Base-by-base conservation (phyloP, 2,113 vertebrate genomes). In the Xenotilapia leptura region DNA sequence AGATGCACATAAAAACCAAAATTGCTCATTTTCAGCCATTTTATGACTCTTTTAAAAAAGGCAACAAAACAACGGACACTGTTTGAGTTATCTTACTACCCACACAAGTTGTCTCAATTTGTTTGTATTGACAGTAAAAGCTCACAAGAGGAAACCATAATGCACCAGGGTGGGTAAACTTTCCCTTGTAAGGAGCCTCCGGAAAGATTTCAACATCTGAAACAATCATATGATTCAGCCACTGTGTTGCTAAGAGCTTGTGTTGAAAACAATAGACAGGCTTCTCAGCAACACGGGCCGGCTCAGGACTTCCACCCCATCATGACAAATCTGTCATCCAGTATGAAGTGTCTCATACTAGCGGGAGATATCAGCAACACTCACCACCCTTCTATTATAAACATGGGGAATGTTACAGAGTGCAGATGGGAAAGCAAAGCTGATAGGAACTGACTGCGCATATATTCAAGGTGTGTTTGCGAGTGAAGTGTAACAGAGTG, bases 211-310 rank as follows among this genome's bases (percentile, higher is more conserved):
- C 70, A 83, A 21, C 28, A 4, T 89, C 85, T 90, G 65, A 90
- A 93, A 92, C 75, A 89, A 93, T 88, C 87, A 36, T 65, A 90
- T 92, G 93, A 95, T 94, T 91, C 85, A 11, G 86, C n/a, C 31
- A 19, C 70, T 56, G 10, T 31, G 95, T 95, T 96, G 95, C 95
- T 92, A 95, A 90, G 95, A 80, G 92, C 86, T 70, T 88, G 90
- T 91, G 84, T 91, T 88, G 90, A 90, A 94, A 95, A 96, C 92
- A 95, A 89, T 86, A 79, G 88, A 88, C 80, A 2, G 90, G 89
- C 89, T 83, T 80, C 91, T 94, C 47, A 79, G 84, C 90, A 91
- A 77, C 91, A 51, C 13, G 5, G 84, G 77, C 83, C 21, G 14
- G 79, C 86, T 89, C 88, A 87, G 89, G 92, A 92, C 89, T 85